Evolutionary conservation across 2,797 vertebrate species (phyloP), one percentile per base, ranked within the genome.

Genomic region (Hypotaenidia okinawae): DNA sequence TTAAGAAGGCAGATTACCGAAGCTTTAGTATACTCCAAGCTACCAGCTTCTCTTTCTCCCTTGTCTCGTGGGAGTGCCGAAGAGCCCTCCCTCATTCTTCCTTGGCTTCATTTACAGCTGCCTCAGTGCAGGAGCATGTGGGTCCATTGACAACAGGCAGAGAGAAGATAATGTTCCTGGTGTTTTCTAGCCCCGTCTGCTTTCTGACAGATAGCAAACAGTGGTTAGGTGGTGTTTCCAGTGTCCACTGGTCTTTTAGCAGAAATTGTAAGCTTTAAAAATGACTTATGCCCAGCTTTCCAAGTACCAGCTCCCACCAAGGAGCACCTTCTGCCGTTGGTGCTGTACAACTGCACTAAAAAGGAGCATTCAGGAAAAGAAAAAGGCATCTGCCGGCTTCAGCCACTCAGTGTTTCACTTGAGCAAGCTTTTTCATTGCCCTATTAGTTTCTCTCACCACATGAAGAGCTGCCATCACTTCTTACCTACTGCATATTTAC

Each of bases 301-400:
- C 63, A 61, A 70, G 47, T 52, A 90, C 47, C 37, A n/a, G 16
- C 41, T 91, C 69, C 87, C 79, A 74, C 57, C 52, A 74, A 78
- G 80, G 52, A 73, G 27, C n/a, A 88, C 47, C 80, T 63, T 82
- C 72, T 90, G 76, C 91, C 35, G 30, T 10, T 62, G 25, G 25
- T 6, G 19, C 62, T 24, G 16, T 82, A 62, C 55, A 84, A 59
- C 22, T 43, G 54, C 58, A 33, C 79, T 88, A 75, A 89, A 94
- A 94, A 94, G 59, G 88, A 95, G 63, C 80, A 93, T 90, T 93
- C 16, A 2, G 59, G 39, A 67, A 55, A 61, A 91, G 49, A 83
- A 80, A 91, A 84, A 75, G 22, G 66, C 89, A 54, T 92, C 91
- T 96, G 78, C 67, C 82, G 33, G n/a, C 70, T 93, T 87, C 79